phyloP scores from a whole-genome alignment of 1,140 invertebrate species.

The Nasonia giraulti region DNA sequence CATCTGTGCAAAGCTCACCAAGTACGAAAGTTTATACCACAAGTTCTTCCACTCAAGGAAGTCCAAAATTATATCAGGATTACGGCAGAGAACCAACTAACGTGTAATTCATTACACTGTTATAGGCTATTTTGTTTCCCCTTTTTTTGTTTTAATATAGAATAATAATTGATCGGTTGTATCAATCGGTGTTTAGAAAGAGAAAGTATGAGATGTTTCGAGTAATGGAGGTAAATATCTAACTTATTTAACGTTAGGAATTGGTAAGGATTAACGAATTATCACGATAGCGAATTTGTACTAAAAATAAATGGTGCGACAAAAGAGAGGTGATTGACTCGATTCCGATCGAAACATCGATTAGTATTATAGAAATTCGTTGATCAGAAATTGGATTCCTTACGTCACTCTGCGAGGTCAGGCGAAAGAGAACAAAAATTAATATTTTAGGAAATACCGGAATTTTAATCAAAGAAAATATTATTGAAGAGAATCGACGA shows the following conservation, averaged over 20 bases:
- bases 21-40: constrained; percentile 60
- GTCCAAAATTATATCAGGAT: constrained; percentile 71
- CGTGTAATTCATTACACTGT: constrained; percentile 54
- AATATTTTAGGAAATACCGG: constrained; percentile 27
- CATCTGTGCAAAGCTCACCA: constrained; percentile 59
- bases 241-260: constrained; percentile 43
- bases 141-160: constrained; percentile 29
- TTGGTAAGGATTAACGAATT: constrained; percentile 28
- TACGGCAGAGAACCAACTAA: constrained; percentile 63
- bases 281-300: constrained; percentile 18
- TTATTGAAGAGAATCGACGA: constrained; percentile 13
- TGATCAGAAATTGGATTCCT: constrained; percentile 19
- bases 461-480: constrained; percentile 5
- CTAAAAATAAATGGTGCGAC: not conserved
- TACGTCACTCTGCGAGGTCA: not conserved
- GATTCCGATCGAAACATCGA: constrained; percentile 20
- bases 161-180: constrained; percentile 45
- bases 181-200: constrained; percentile 46
- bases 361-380: constrained; percentile 17
- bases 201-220: constrained; percentile 29
- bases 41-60: constrained; percentile 64
- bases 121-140: constrained; percentile 14
- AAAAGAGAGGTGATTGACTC: not conserved
- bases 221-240: constrained; percentile 35
- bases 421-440: constrained; percentile 21